Conservation (phyloP, 2,113 vertebrate genomes). For the Zosterops japonicus region DNA sequence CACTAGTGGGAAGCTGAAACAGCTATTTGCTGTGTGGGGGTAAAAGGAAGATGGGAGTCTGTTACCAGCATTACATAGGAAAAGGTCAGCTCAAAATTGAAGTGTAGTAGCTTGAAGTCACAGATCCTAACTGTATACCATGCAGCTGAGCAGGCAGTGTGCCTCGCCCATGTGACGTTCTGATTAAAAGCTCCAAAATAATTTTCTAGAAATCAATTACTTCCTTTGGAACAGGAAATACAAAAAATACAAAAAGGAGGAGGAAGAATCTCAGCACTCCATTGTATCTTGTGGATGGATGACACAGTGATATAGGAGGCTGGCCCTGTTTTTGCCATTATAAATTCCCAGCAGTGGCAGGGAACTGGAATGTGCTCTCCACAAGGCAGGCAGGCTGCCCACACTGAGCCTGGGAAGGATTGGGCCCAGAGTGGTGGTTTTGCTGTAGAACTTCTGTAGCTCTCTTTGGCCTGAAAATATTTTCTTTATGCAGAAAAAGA, state of each 20-base stretch:
- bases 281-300: background rate
- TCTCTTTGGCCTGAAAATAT: background rate
- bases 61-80: background rate
- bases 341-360: background rate
- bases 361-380: background rate
- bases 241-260: background rate
- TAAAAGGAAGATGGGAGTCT: background rate
- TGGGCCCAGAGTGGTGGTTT: background rate
- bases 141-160: background rate
- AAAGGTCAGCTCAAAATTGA: background rate
- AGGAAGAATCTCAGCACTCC: fast-evolving
- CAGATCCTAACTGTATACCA: background rate
- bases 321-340: constrained; percentile 44
- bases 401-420: background rate
- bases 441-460: background rate
- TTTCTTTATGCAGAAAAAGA: background rate
- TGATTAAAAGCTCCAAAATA: background rate
- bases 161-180: background rate
- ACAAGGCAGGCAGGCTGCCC: background rate
- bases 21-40: background rate
- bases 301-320: constrained; percentile 3
- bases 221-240: background rate
- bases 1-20: background rate
- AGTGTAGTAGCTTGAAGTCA: background rate
- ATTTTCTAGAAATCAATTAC: background rate